Evolutionary conservation across 2,888 invertebrate species (phyloP).

Genomic region (Pterobdella sp.): DNA sequence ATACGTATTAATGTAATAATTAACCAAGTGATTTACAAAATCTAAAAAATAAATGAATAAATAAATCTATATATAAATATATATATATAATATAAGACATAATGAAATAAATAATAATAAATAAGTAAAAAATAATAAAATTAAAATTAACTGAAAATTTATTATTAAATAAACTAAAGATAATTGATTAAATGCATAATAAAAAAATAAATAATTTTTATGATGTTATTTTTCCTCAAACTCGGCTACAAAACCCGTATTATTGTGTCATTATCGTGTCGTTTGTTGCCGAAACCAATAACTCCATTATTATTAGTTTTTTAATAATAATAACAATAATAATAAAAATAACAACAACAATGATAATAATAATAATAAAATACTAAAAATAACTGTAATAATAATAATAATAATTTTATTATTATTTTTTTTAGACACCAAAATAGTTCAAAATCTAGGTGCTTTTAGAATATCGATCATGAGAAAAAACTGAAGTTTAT

Average conservation of each 20-base stretch:
- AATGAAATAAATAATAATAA: neutral
- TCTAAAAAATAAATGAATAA: neutral
- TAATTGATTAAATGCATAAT: neutral
- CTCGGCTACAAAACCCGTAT: neutral
- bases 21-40: neutral
- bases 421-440: too few species aligned
- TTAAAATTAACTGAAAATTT: neutral
- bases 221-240: neutral
- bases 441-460: too few species aligned
- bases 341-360: too few species aligned
- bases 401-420: too few species aligned
- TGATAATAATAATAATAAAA: too few species aligned
- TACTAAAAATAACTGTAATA: too few species aligned
- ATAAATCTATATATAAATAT: neutral
- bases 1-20: neutral
- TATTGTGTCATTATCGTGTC: too few species aligned
- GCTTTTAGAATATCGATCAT: too few species aligned
- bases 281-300: too few species aligned
- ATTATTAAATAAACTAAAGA: neutral
- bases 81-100: neutral
- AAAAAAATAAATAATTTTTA: neutral
- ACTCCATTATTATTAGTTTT: too few species aligned
- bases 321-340: too few species aligned
- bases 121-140: neutral
- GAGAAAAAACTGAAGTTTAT: too few species aligned